A percentile compares a stretch with the other conserved stretches of the same genome.
phyloP scores from a whole-genome alignment of 2,797 vertebrate species.

The Limnodromus scolopaceus region DNA sequence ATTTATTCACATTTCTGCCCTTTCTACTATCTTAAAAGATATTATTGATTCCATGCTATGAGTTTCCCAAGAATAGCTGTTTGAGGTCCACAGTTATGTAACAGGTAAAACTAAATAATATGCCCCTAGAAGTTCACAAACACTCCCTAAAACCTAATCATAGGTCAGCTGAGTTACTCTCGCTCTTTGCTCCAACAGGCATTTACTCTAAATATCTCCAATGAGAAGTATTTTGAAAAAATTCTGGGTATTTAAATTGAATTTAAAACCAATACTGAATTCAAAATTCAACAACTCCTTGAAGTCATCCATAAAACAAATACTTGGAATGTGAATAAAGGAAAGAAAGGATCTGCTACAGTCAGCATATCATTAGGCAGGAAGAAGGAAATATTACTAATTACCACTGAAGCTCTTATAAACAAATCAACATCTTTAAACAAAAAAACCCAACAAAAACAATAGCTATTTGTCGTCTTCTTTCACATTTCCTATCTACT shows the following conservation, averaged over 20 bases:
- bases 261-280: neutral
- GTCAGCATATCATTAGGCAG: neutral
- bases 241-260: neutral
- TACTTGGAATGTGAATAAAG: neutral
- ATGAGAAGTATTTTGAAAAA: neutral
- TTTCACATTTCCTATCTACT: neutral
- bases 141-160: neutral
- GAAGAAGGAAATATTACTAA: neutral
- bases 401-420: neutral
- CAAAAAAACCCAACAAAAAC: neutral
- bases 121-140: neutral
- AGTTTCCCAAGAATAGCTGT: neutral
- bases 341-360: neutral
- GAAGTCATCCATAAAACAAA: neutral
- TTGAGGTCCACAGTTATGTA: neutral
- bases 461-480: neutral
- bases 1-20: neutral
- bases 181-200: neutral
- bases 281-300: neutral
- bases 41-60: neutral
- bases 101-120: neutral
- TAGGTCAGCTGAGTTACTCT: neutral
- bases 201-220: neutral
- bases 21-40: neutral
- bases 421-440: neutral